Base-by-base conservation (phyloP, 2,113 vertebrate genomes). In the Sminthopsis crassicaudata region DNA sequence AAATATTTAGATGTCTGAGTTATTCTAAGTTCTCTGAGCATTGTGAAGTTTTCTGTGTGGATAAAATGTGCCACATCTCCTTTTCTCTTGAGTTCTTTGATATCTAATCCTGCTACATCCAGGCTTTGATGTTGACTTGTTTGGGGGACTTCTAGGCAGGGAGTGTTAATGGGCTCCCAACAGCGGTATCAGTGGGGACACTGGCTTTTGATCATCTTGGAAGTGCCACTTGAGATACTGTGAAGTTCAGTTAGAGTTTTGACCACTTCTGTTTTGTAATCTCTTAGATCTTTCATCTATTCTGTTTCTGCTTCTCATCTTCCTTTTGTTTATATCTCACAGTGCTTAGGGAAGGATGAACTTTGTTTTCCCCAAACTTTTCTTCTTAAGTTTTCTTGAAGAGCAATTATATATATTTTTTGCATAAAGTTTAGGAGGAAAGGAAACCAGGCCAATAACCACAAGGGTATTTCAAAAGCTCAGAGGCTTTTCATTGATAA, bases 141-240 rank as follows among this genome's bases (percentile, higher is more conserved):
- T 76, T 92, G 96, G 96, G 96, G 93, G 90, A 95, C 22, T 96
- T 96, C 95, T 92, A 97, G 97, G 94, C 96, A 96, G 91, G 94
- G 96, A 96, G 96, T 97, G 90, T 94, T 97, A 97, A 96, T 95
- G 46, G 1, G 11, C 90, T 95, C 91, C 96, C 96, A 96, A 53
- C 53, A 95, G 92, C 96, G 95, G 90, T 0, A 96, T 53, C 67
- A 55, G 24, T 57, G 91, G 93, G 94, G 53, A 94, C 89, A 94
- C 95, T 95, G 92, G 95, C 94, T 98, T 97, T 97, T 95, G 96
- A 96, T 98, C 94, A 91, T 94, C 89, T 90, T 93, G 46, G 92
- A 96, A 97, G 90, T 8, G 48, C 27, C 91, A 92, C 91, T 51
- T 97, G n/a, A 4, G 30, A 94, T 89, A 92, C 89, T 96, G 92